These are phyloP conservation scores for Odontothrips loti DNA, from an alignment of 2,888 invertebrate species.

Conservation along the genomic window DNA sequence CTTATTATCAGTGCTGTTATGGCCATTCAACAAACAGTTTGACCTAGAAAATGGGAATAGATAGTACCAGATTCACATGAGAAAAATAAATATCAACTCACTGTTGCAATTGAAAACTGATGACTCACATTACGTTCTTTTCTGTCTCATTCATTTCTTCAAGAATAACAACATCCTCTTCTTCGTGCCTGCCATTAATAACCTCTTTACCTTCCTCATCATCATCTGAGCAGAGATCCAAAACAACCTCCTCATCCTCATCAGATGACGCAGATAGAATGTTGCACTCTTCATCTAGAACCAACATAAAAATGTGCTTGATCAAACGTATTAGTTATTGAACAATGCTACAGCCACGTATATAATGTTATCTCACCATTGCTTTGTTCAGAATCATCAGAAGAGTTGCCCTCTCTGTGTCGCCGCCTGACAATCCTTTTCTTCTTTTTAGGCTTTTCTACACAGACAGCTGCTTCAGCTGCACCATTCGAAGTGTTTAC, in stretches of 20 bases:
- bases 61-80: neutral
- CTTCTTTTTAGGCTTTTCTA: slow-evolving; percentile 30
- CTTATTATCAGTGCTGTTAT: neutral
- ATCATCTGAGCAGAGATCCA: slow-evolving; percentile 45
- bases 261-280: slow-evolving; percentile 36
- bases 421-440: slow-evolving; percentile 33
- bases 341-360: neutral
- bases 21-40: neutral
- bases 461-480: neutral
- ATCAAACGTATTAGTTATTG: neutral
- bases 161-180: slow-evolving; percentile 36
- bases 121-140: neutral
- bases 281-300: neutral
- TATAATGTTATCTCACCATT: neutral
- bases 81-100: neutral
- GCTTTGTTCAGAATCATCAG: slow-evolving; percentile 34
- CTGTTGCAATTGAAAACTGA: neutral
- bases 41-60: neutral
- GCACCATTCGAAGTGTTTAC: neutral
- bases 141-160: neutral
- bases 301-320: too few species aligned
- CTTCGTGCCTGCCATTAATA: slow-evolving; percentile 45
- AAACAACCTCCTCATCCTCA: slow-evolving; percentile 47
- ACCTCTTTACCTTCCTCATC: slow-evolving; percentile 42
- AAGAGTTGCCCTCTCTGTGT: slow-evolving; percentile 34